A percentile compares a stretch with the other conserved stretches of the same genome.
These are phyloP conservation scores for Scomber japonicus DNA, from an alignment of 2,113 vertebrate species.

Conservation along the genomic window DNA sequence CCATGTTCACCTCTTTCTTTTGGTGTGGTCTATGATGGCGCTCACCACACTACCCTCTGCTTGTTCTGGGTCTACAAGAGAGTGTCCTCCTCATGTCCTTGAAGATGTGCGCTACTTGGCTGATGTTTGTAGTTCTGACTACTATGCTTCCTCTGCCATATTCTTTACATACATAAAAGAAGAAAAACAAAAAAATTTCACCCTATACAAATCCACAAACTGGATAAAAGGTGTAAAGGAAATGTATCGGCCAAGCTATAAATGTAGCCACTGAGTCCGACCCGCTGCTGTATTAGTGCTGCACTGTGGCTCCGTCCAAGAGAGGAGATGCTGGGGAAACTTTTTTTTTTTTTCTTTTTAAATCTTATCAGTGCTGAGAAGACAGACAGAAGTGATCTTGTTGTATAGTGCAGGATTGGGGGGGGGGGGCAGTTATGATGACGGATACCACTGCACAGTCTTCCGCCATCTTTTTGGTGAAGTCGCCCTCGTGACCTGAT, in stretches of 20 bases:
- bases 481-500: slow-evolving; percentile 28
- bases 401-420: slow-evolving; percentile 14
- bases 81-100: slow-evolving; percentile 22
- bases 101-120: slow-evolving; percentile 12
- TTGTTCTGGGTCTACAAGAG: slow-evolving; percentile 7
- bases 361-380: slow-evolving; percentile 19
- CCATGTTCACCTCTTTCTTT: background rate
- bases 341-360: background rate
- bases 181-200: background rate
- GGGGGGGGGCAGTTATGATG: slow-evolving; percentile 16
- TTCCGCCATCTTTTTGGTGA: slow-evolving; percentile 49
- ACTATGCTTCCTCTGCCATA: slow-evolving; percentile 5
- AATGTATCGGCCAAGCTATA: slow-evolving; percentile 17
- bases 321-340: background rate
- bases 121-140: background rate
- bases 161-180: background rate
- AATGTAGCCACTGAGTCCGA: slow-evolving; percentile 53
- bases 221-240: slow-evolving; percentile 11
- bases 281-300: slow-evolving; percentile 49
- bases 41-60: background rate
- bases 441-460: slow-evolving; percentile 37
- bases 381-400: slow-evolving; percentile 7
- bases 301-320: slow-evolving; percentile 23
- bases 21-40: background rate
- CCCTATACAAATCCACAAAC: slow-evolving; percentile 8